These are phyloP conservation scores for Platichthys stellatus DNA, from an alignment of 2,113 vertebrate genomes.

Conservation along the genomic window DNA sequence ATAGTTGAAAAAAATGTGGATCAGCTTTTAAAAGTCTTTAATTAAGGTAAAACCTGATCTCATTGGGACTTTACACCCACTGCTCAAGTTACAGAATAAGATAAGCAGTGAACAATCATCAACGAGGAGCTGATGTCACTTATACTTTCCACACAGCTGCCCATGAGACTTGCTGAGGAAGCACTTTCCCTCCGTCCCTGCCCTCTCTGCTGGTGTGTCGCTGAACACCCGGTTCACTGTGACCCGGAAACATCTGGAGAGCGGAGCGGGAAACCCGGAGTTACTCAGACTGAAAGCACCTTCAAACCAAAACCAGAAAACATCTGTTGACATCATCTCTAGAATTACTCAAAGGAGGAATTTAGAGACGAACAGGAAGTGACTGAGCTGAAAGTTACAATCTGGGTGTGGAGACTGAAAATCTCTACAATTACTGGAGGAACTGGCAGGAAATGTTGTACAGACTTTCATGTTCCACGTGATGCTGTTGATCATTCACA, in stretches of 20 bases:
- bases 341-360: not conserved
- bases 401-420: not conserved
- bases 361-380: not conserved
- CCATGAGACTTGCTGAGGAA: conserved; percentile 44
- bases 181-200: conserved; percentile 28
- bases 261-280: not conserved
- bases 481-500: no score
- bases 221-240: conserved; percentile 14
- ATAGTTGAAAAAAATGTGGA: not conserved
- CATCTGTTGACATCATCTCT: not conserved
- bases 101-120: not conserved
- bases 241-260: conserved; percentile 79
- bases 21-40: not conserved
- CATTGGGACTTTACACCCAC: conserved; percentile 16
- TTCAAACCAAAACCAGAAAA: conserved; percentile 4
- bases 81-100: not conserved
- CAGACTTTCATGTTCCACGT: no score
- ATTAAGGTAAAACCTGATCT: not conserved
- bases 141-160: conserved; percentile 50
- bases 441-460: no score
- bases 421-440: no score
- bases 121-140: conserved; percentile 19
- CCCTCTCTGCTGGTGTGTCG: conserved; percentile 19
- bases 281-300: conserved; percentile 10
- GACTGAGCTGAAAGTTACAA: not conserved